Conservation (phyloP, 2,888 invertebrate genomes). For the Linnaemya tessellans region DNA sequence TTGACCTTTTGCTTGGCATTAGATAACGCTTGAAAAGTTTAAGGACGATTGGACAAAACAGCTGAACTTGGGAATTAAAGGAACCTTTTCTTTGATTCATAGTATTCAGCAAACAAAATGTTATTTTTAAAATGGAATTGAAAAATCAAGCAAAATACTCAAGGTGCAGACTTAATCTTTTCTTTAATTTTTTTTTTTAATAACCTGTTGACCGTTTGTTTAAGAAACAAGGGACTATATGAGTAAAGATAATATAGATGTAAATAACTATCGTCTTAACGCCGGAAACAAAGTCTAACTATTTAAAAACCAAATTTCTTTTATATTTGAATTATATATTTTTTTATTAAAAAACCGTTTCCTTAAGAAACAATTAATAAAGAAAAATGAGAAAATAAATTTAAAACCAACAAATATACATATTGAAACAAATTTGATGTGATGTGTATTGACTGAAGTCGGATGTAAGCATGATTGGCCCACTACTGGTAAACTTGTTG, state of each 20-base stretch:
- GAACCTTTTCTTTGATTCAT: no score
- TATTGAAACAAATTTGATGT: conserved; percentile 68
- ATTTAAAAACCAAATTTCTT: conserved; percentile 7
- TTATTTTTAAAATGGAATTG: not conserved
- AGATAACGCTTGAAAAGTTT: no score
- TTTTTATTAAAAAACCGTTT: not conserved
- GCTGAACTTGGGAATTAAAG: no score
- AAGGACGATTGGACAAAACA: no score
- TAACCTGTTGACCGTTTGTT: conserved; percentile 82
- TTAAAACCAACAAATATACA: not conserved
- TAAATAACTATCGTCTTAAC: conserved; percentile 15
- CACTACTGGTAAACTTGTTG: conserved; percentile 82
- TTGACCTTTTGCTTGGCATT: no score
- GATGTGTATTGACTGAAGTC: conserved; percentile 78
- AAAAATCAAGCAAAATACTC: not conserved
- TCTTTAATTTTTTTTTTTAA: not conserved
- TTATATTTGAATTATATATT: conserved; percentile 21
- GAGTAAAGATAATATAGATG: not conserved
- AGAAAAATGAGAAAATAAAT: conserved; percentile 4
- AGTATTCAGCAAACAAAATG: no score
- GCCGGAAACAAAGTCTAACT: not conserved
- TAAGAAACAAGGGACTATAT: not conserved
- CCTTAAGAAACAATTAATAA: conserved; percentile 62
- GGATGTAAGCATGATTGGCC: conserved; percentile 83
- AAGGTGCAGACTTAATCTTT: not conserved